Evolutionary conservation across 1,140 invertebrate genomes (phyloP), one percentile per base, ranked within the genome.

Genomic region (Stegodyphus dumicola): DNA sequence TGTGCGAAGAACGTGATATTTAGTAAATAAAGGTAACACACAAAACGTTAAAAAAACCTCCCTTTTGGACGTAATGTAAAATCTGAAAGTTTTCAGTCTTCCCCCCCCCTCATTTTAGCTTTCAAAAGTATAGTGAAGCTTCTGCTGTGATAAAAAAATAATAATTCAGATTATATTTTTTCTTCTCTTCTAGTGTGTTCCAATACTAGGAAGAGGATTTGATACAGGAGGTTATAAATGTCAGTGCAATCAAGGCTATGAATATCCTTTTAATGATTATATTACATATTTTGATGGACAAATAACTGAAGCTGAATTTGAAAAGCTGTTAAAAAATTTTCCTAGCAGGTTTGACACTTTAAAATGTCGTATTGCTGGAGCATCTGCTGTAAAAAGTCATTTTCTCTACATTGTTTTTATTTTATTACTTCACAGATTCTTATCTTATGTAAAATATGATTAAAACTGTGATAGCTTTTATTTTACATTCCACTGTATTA

Each of bases 271-370:
- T 90, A 97, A 98, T 91, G 97, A 97, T 91, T 92, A 93, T 6
- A 97, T 95, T 88, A 98, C 95, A 6, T 99, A 98, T 90, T 98
- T 96, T 90, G 97, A 99, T 91, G 98, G 98, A 0, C 97, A 99
- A 91, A 92, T 98, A 18, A 94, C 99, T 56, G 98, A 99, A 91
- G 95, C 96, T 1, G 97, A 99, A 91, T 99, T 98, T 91, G 93
- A 93, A 88, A 97, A 97, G 90, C 93, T 98, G 74, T 93, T 97
- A 3, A 91, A 92, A 17, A 93, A 97, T 88, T 94, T 94, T 88
- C 87, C 87, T 15, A 88, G 85, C 74, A 85, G 90, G 67, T 91
- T 88, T 75, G 91, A 92, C 70, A 92, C 91, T 15, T 87, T 92
- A 67, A 96, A 96, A 89, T 99, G 97, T 90, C 93, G 97, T 51